Conservation (phyloP, 2,113 vertebrate genomes). For the Alaudala cheleensis region DNA sequence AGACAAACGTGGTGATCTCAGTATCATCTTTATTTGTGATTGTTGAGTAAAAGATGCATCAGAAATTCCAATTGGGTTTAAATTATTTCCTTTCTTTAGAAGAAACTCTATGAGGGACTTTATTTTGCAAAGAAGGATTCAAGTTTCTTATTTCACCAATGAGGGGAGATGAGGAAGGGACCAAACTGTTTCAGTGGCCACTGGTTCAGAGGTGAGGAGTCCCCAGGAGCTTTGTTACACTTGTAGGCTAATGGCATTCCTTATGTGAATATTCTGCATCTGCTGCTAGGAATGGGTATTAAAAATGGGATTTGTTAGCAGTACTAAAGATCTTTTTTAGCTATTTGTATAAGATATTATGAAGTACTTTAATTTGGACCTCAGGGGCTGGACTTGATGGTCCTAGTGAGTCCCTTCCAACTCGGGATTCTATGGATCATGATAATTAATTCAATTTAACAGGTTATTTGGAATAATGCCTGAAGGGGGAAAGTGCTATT, state of each 20-base stretch:
- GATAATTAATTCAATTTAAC: neutral
- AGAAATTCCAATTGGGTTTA: neutral
- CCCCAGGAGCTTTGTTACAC: neutral
- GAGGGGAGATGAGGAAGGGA: neutral
- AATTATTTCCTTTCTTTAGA: neutral
- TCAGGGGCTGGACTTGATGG: neutral
- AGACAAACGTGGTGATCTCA: neutral
- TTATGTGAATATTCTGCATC: neutral
- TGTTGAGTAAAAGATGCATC: neutral
- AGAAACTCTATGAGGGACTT: neutral
- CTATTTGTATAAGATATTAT: neutral
- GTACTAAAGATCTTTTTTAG: neutral
- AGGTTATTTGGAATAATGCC: neutral
- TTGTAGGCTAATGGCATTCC: neutral
- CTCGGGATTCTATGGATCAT: neutral
- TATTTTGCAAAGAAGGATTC: neutral
- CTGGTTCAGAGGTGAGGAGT: neutral
- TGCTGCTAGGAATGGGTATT: neutral
- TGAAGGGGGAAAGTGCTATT: neutral
- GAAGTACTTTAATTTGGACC: neutral
- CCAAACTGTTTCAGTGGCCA: neutral
- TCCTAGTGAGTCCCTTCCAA: neutral
- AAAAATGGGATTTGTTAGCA: neutral
- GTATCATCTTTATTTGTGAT: no score
- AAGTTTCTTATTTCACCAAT: neutral